Evolutionary conservation across 2,797 vertebrate species (phyloP), one percentile per base, ranked within the genome.

Genomic region (Sternotherus odoratus): DNA sequence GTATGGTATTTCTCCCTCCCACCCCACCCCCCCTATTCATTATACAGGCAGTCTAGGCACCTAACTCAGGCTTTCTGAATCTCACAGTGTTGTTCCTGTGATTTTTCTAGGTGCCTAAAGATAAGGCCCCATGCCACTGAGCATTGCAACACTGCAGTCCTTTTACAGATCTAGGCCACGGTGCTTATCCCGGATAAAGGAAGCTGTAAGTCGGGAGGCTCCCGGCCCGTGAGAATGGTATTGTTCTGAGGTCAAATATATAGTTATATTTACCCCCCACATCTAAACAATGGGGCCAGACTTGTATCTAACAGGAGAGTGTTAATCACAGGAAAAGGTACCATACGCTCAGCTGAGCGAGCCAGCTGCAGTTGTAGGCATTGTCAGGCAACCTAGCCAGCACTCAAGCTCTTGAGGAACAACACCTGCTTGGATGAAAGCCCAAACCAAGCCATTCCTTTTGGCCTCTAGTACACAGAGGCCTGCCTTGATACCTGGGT

Each of bases 261-360:
- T 12, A 75, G 72, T 75, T 75, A 16, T 48, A 30, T 48, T 46
- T 16, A 17, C 43, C 48, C 26, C 63, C 15, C 72, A 75, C 10
- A 75, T 75, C 72, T 26, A 75, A 75, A 48, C 26, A 46, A 48
- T 19, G 4, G 0, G 9, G 33, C 16, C 26, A 30, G 72, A 48
- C 56, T 46, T 0, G 54, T 1, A 50, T 0, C 0, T 16, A 16
- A 1, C 0, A 30, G 33, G 53, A 54, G 90, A 85, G 50, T 36
- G 16, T 39, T 4, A 74, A 36, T 9, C 12, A 33, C 81, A 26
- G 0, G 1, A 51, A 51, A 57, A 21, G 0, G 5, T 0, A 23
- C 13, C 1, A 6, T 74, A 8, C 19, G 28, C 82, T 49, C 39
- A 74, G 54, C 28, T 56, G 43, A 8, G 12, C 83, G 39, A 77